Base-by-base conservation (phyloP, 1,140 invertebrate genomes). In the Hestina assimilis region DNA sequence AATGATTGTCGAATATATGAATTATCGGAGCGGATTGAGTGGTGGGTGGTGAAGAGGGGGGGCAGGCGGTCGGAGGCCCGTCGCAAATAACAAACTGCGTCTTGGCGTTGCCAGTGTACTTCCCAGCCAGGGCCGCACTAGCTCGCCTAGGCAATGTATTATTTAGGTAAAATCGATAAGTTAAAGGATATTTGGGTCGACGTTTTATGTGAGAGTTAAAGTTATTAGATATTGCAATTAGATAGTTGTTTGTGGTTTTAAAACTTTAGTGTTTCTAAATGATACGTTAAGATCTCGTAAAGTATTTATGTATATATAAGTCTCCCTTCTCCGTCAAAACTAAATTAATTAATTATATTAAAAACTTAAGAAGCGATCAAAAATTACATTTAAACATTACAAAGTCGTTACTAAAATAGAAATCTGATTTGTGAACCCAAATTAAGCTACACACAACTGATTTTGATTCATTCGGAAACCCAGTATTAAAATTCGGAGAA, bases 21-120 rank as follows among this genome's bases (percentile, higher is more conserved):
- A 66, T 74, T 75, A 71, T 72, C 58, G 59, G 67, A 75, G 69
- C 66, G 68, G 68, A 72, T 74, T 66, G 68, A 69, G 66, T 48
- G 66, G 53, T 58, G 50, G 51, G 60, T 33, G 26, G 24, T n/a
- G n/a, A n/a, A n/a, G n/a, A 43, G 63, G 65, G 54, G 65, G 59
- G 62, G 66, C 59, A 64, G 66, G 56, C 63, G 70, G 59, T 74
- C 65, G 66, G 77, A 77, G 77, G 79, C 77, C 79, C 78, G 66
- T 67, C 77, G 69, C 78, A 81, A 83, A 86, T 83, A 83, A 75
- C 79, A 74, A 80, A 71, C 75, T 81, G 73, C 73, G 74, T 75
- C 69, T 83, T 82, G 77, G 73, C 79, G 78, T 64, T 77, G 46
- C 54, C 56, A 60, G 63, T 73, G 72, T 78, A 75, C 72, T 74